Conservation (phyloP, 2,113 vertebrate species). For the Coreoperca whiteheadi region DNA sequence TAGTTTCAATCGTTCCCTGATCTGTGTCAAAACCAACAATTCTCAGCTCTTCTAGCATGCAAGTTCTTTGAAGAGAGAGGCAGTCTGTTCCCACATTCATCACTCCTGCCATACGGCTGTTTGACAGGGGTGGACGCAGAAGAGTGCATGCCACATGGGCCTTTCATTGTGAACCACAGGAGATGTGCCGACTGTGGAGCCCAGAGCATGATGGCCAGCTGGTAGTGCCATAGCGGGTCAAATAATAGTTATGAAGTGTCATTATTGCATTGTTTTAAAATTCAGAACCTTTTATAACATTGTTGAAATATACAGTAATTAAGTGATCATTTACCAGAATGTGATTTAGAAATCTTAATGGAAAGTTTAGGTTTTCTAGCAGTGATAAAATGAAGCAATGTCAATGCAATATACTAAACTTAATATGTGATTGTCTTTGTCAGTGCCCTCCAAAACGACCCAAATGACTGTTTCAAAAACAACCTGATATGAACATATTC, state of each 20-base stretch:
- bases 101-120: constrained; percentile 41
- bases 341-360: not conserved
- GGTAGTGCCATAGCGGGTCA: not conserved
- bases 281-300: too few species aligned
- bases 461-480: too few species aligned
- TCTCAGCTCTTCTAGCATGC: constrained; percentile 12
- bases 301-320: too few species aligned
- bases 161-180: constrained; percentile 46
- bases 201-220: constrained; percentile 8
- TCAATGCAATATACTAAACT: not conserved
- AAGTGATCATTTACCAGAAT: not conserved
- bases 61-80: constrained; percentile 41
- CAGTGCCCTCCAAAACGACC: not conserved
- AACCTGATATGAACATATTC: not conserved
- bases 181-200: constrained; percentile 5
- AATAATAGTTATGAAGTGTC: too few species aligned
- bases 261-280: too few species aligned
- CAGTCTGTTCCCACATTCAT: constrained; percentile 51
- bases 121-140: constrained; percentile 41
- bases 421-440: not conserved
- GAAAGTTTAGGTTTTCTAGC: not conserved
- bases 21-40: constrained; percentile 44
- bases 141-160: constrained; percentile 25
- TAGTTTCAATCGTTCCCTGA: constrained; percentile 29
- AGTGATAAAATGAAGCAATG: not conserved